Conservation (phyloP, 2,888 invertebrate genomes). For the Podotricha telesiphe region DNA sequence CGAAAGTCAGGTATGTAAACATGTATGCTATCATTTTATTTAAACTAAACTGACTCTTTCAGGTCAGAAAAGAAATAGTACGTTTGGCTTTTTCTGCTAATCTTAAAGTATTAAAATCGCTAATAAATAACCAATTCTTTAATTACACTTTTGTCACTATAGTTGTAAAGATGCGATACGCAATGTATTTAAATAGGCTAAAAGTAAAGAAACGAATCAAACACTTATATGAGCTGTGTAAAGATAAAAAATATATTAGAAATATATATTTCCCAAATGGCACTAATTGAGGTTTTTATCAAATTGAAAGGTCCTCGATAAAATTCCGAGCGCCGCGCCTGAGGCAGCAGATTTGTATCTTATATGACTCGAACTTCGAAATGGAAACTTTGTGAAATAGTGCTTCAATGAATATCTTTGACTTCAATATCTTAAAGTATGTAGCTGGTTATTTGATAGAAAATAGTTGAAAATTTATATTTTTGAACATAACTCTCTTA, state of each 20-base stretch:
- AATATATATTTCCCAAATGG: constrained; percentile 56
- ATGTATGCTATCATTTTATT: too few species aligned
- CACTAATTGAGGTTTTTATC: constrained; percentile 80
- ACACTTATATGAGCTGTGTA: too few species aligned
- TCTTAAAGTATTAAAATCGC: too few species aligned
- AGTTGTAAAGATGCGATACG: too few species aligned
- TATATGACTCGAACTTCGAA: constrained; percentile 65
- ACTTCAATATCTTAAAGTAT: constrained; percentile 61
- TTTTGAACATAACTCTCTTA: constrained; percentile 12
- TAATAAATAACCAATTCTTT: too few species aligned
- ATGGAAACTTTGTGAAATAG: constrained; percentile 60
- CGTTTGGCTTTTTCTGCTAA: too few species aligned
- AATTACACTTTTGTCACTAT: too few species aligned
- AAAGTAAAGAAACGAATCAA: too few species aligned
- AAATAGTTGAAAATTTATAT: constrained; percentile 38
- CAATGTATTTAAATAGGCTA: too few species aligned
- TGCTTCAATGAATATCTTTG: constrained; percentile 61
- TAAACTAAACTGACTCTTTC: too few species aligned
- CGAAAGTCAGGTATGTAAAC: too few species aligned
- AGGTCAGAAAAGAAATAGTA: too few species aligned
- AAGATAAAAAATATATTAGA: not conserved
- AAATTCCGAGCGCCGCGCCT: constrained; percentile 70
- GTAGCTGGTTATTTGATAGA: constrained; percentile 51
- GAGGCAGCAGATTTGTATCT: constrained; percentile 68
- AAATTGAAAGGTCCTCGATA: constrained; percentile 82